Evolutionary conservation across 2,888 invertebrate species (phyloP), one percentile per base, ranked within the genome.

Genomic region (Tetragnatha montana): DNA sequence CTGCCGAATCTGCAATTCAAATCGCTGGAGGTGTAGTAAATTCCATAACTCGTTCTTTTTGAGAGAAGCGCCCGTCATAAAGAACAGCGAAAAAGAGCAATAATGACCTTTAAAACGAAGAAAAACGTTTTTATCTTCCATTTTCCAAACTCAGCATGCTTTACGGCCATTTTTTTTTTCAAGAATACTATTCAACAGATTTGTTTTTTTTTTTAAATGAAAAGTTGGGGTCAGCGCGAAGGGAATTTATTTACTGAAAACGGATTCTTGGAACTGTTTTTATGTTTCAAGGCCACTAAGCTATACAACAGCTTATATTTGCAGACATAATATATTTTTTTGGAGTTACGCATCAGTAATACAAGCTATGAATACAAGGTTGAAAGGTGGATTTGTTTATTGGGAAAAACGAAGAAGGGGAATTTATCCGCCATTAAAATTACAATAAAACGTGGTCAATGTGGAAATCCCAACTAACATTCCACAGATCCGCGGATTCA

Each of bases 321-420:
- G 35, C 35, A 35, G 35, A 35, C 35, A 35, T 35, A 35, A 35
- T 35, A 35, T n/a, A n/a, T n/a, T 35, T 35, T 35, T 35, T 35
- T 35, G 35, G 1, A 35, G 35, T 35, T 35, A 35, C 35, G 35
- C 35, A 35, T 35, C 35, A 35, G 35, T 35, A 35, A 35, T 35
- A 35, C n/a, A n/a, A n/a, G n/a, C n/a, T n/a, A n/a, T n/a, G n/a
- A n/a, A n/a, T n/a, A n/a, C 81, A 87, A 87, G 87, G 87, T 82
- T 87, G 70, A 49, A 81, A 75, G 87, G 87, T 82, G 81, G 87
- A 76, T 51, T 50, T 75, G 50, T 19, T 69, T 60, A 81, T 69
- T 81, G 76, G 49, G 76, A 47, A 81, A 22, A 60, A 73, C 51
- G 8, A 35, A 12, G 50, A 70, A 6, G 19, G 17, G 14, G 69